phyloP scores from a whole-genome alignment of 1,140 invertebrate genomes.

The Drosophila yakuba region DNA sequence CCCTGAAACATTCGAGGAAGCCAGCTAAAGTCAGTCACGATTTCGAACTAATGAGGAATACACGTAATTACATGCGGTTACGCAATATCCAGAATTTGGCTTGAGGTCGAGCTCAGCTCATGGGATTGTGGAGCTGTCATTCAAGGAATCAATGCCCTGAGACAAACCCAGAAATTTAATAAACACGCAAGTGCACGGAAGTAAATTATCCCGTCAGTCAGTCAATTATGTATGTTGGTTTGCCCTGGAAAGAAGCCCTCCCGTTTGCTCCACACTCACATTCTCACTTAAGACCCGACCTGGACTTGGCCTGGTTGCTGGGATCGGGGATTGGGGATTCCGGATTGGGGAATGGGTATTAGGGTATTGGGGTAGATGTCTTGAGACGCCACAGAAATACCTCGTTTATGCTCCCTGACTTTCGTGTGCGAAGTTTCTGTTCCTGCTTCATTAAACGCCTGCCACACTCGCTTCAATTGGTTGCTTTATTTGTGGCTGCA shows the following conservation, averaged over 20 bases:
- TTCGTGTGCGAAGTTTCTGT: slow-evolving; percentile 39
- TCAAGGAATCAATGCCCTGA: slow-evolving; percentile 68
- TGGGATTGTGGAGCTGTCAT: slow-evolving; percentile 11
- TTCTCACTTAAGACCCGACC: slow-evolving; percentile 12
- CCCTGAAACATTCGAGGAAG: slow-evolving; percentile 3
- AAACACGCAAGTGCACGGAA: slow-evolving; percentile 82
- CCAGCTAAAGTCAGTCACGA: slow-evolving; percentile 58
- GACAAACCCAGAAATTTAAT: slow-evolving; percentile 80
- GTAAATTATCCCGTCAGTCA: slow-evolving; percentile 80
- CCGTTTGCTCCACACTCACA: background rate
- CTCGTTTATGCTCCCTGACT: slow-evolving; percentile 69
- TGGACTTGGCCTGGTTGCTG: slow-evolving; percentile 6
- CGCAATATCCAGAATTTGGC: slow-evolving; percentile 53
- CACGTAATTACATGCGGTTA: slow-evolving; percentile 78
- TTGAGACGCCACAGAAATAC: slow-evolving; percentile 73
- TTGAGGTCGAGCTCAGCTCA: slow-evolving; percentile 17
- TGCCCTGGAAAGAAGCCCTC: slow-evolving; percentile 5
- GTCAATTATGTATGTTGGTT: slow-evolving; percentile 72
- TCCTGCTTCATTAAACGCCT: slow-evolving; percentile 68
- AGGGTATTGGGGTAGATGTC: slow-evolving; percentile 26
- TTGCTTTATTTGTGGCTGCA: slow-evolving; percentile 78
- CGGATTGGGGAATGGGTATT: no score
- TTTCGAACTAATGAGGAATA: slow-evolving; percentile 73
- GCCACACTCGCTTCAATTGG: slow-evolving; percentile 71
- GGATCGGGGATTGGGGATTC: background rate